Base-by-base conservation (phyloP, 2,888 invertebrate genomes). In the Agrilus mali region DNA sequence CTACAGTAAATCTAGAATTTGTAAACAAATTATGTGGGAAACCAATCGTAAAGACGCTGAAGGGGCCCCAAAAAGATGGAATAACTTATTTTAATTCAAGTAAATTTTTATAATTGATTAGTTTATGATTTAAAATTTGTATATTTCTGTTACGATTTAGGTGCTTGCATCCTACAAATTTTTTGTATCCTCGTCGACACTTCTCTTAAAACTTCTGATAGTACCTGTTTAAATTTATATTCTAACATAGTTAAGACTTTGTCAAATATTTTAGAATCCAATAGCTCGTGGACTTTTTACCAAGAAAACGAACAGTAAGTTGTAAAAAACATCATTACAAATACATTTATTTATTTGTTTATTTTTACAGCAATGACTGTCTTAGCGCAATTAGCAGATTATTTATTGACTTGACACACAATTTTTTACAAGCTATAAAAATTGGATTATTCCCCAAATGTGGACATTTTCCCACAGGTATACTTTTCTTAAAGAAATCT, bases 291-390 rank as follows among this genome's bases (percentile, higher is more conserved):
- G 52, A 47, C 57, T 33, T 55, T 57, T 36, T 43, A 50, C 37
- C 31, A 48, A 34, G 47, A 47, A 40, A 42, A 46, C 42, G 45
- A 46, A 22, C 40, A 45, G 54, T 54, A 46, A 45, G 51, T 46
- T 27, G 14, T 36, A 33, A 35, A 12, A 15, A 17, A 16, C 3
- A 12, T 20, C 31, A 10, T 27, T 27, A 10, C 2, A 10, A 38
- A 8, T 7, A 36, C n/a, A 15, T 16, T n/a, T 42, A 39, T 6
- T 22, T 33, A 33, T 37, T 15, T 33, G 13, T 17, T 35, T 12
- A 36, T 16, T 41, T n/a, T 56, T 60, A 49, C 48, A 61, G 62
- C n/a, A 60, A 59, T 48, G 53, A 51, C 12, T 61, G 62, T 51
- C 44, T 60, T 36, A 42, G 44, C n/a, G 48, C 47, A 43, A 37